Evolutionary conservation across 2,888 invertebrate genomes (phyloP).

Genomic region (Dione juno): DNA sequence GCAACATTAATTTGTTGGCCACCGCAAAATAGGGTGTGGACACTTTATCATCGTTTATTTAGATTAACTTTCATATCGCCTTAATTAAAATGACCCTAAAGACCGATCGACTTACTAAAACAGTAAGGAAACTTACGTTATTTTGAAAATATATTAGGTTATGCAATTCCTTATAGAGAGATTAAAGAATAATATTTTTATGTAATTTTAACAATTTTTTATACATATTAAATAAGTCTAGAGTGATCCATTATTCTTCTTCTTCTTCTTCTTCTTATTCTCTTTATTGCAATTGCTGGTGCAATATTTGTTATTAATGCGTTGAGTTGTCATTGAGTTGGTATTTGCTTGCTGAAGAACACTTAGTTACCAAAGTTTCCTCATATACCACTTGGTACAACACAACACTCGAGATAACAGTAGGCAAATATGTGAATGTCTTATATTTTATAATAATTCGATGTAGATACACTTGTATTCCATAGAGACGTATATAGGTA

Average conservation of each 20-base stretch:
- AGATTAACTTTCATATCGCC: slow-evolving; percentile 55
- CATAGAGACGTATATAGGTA: not conserved
- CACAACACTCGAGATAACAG: slow-evolving; percentile 59
- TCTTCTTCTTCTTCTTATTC: too few species aligned
- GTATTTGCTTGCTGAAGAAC: slow-evolving; percentile 48
- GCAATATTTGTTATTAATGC: not conserved
- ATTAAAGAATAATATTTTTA: not conserved
- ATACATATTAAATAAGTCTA: not conserved
- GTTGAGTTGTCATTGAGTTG: slow-evolving; percentile 50
- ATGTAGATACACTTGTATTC: not conserved
- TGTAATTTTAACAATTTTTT: not conserved
- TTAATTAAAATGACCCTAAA: slow-evolving; percentile 52
- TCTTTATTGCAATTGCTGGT: too few species aligned
- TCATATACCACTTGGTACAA: slow-evolving; percentile 73
- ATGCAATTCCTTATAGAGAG: not conserved
- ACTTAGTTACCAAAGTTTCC: slow-evolving; percentile 73
- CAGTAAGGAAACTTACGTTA: slow-evolving; percentile 30
- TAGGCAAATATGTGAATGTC: not conserved
- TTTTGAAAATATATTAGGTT: slow-evolving; percentile 24
- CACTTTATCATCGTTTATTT: slow-evolving; percentile 64
- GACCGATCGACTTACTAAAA: slow-evolving; percentile 43
- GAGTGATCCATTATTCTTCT: too few species aligned
- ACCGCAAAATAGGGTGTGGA: slow-evolving; percentile 59
- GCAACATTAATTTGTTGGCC: slow-evolving; percentile 67
- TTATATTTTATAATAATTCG: not conserved